Conservation (phyloP, 2,113 vertebrate species). For the Atractosteus spatula region DNA sequence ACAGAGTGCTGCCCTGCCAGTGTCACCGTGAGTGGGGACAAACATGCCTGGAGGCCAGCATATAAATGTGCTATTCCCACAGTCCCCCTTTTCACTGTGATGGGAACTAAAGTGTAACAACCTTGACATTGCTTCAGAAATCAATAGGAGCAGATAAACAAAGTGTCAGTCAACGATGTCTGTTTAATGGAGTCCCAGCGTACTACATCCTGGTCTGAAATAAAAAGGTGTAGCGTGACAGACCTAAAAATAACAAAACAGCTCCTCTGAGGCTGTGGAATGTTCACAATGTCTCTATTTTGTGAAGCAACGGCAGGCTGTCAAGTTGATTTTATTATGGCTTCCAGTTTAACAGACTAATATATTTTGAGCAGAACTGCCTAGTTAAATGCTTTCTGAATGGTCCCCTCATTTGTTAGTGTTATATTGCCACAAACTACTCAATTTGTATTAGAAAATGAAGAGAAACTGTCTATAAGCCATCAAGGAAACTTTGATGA, state of each 20-base stretch:
- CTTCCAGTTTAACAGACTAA: no score
- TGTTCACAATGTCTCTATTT: no score
- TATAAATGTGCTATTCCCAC: conserved; percentile 3
- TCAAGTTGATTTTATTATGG: no score
- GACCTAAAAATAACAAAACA: background rate
- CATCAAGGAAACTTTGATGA: no score
- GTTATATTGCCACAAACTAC: no score
- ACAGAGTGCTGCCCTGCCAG: background rate
- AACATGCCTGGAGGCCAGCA: background rate
- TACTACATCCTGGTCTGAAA: background rate
- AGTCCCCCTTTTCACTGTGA: background rate
- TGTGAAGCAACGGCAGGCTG: no score
- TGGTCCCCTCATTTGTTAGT: no score
- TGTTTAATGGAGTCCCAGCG: background rate
- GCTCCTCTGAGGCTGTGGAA: no score
- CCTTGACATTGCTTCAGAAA: conserved; percentile 7
- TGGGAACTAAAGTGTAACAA: conserved; percentile 8
- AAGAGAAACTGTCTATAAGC: no score
- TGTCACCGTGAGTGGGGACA: background rate
- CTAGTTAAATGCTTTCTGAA: no score
- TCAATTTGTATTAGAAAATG: no score
- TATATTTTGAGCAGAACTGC: no score
- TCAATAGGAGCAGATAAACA: background rate
- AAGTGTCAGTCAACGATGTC: background rate
- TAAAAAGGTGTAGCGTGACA: background rate